Conservation (phyloP, 2,113 vertebrate species). For the Muscicapa adusta region DNA sequence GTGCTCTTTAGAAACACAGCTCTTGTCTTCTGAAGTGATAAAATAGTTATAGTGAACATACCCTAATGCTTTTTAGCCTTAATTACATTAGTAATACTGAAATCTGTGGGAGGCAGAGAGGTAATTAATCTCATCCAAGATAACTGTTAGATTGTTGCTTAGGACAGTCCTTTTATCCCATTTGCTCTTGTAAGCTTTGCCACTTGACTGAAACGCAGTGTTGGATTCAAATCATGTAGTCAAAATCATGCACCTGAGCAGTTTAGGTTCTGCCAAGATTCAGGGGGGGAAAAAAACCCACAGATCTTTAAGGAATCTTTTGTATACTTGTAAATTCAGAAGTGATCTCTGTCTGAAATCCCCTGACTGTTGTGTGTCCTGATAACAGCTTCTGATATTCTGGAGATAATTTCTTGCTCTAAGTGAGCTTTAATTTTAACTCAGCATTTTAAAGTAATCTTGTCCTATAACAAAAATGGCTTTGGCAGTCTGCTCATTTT, state of each 20-base stretch:
- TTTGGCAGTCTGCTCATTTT: not conserved
- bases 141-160: not conserved
- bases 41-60: not conserved
- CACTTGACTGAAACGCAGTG: not conserved
- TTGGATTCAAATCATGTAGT: not conserved
- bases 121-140: not conserved
- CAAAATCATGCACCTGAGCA: not conserved
- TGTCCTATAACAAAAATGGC: not conserved
- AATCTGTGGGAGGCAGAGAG: not conserved
- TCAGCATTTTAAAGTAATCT: not conserved
- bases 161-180: not conserved
- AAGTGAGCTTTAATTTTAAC: not conserved
- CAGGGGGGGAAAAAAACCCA: fast-evolving
- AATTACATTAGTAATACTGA: conserved; percentile 12
- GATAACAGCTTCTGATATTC: not conserved
- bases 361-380: not conserved
- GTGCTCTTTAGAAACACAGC: not conserved
- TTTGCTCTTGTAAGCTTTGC: not conserved
- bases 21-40: conserved; percentile 17
- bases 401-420: not conserved
- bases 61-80: conserved; percentile 11
- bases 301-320: not conserved
- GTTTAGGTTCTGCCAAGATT: not conserved
- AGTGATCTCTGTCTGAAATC: not conserved
- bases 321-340: not conserved